phyloP scores from a whole-genome alignment of 92 coral and sea anemone genomes.

The Ricordea florida region DNA sequence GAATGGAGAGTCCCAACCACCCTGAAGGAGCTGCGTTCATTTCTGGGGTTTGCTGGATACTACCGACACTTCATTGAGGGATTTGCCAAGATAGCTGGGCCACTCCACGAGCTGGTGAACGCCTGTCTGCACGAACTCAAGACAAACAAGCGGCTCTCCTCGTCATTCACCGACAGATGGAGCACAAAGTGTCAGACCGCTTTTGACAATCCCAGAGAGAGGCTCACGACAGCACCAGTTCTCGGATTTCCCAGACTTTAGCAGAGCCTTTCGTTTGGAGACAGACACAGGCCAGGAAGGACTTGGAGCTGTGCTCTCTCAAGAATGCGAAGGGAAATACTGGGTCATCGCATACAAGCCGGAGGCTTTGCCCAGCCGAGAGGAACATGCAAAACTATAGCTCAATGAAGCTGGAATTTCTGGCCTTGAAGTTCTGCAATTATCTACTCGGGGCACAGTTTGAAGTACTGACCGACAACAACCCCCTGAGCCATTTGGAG shows the following conservation, averaged over 20 bases:
- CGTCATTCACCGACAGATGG: slow-evolving; percentile 24
- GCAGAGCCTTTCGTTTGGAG: no score
- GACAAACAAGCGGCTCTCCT: background rate
- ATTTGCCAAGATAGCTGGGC: slow-evolving; percentile 57
- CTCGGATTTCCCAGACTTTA: background rate
- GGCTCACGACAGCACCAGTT: background rate
- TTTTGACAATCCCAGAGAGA: background rate
- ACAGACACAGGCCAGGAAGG: slow-evolving; percentile 22
- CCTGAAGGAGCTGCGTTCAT: slow-evolving; percentile 49
- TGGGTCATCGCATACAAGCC: slow-evolving; percentile 63
- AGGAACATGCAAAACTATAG: slow-evolving; percentile 63
- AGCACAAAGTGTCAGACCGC: background rate
- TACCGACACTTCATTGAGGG: slow-evolving; percentile 52
- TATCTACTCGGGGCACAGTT: slow-evolving; percentile 53
- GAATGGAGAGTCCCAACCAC: slow-evolving; percentile 25
- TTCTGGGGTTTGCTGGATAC: slow-evolving; percentile 62
- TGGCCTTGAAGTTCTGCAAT: slow-evolving; percentile 47
- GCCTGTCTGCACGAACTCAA: slow-evolving; percentile 33
- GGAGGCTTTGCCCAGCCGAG: no score
- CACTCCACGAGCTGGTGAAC: slow-evolving; percentile 24
- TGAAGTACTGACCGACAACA: slow-evolving; percentile 47
- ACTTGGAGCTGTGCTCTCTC: slow-evolving; percentile 65
- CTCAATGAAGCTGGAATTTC: slow-evolving; percentile 55
- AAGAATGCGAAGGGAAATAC: slow-evolving; percentile 37
- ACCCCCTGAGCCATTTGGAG: slow-evolving; percentile 50